These are phyloP conservation scores for Meganola albula DNA, from an alignment of 2,888 invertebrate species.

Conservation along the genomic window DNA sequence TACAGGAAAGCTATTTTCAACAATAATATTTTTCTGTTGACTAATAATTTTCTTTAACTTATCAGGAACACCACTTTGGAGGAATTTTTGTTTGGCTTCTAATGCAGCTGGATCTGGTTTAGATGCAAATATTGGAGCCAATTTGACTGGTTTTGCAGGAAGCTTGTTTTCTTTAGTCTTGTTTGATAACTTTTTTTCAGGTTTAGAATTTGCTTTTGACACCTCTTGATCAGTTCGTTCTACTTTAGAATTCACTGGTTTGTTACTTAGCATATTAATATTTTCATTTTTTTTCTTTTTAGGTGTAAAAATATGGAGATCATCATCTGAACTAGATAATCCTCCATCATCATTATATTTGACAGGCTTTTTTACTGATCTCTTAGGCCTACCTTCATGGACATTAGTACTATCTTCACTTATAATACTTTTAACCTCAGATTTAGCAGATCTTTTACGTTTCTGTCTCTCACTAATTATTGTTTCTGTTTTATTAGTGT, in stretches of 20 bases:
- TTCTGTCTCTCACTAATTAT: constrained; percentile 21
- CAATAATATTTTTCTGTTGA: constrained; percentile 61
- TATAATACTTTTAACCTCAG: constrained; percentile 5
- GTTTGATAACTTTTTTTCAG: background rate
- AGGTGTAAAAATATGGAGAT: constrained; percentile 61
- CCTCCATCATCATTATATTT: constrained; percentile 54
- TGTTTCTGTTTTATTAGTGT: constrained; percentile 2
- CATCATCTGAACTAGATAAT: constrained; percentile 61
- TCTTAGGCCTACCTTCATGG: constrained; percentile 48
- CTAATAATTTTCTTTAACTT: constrained; percentile 75
- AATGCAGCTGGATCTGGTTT: constrained; percentile 78
- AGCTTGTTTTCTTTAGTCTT: background rate
- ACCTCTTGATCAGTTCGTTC: constrained; percentile 2
- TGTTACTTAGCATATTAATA: constrained; percentile 1
- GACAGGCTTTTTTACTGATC: constrained; percentile 54
- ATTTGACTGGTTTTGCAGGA: constrained; percentile 49
- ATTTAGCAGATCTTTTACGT: constrained; percentile 15
- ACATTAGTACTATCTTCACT: constrained; percentile 5
- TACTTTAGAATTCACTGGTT: constrained; percentile 1
- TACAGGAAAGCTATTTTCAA: constrained; percentile 74
- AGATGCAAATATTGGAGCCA: constrained; percentile 84
- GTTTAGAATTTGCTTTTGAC: constrained; percentile 7
- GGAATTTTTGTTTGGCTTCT: constrained; percentile 82
- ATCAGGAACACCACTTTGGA: constrained; percentile 84
- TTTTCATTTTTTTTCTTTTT: constrained; percentile 48